Evolutionary conservation across 2,888 invertebrate genomes (phyloP).

Genomic region (Cylindroiulus punctatus): DNA sequence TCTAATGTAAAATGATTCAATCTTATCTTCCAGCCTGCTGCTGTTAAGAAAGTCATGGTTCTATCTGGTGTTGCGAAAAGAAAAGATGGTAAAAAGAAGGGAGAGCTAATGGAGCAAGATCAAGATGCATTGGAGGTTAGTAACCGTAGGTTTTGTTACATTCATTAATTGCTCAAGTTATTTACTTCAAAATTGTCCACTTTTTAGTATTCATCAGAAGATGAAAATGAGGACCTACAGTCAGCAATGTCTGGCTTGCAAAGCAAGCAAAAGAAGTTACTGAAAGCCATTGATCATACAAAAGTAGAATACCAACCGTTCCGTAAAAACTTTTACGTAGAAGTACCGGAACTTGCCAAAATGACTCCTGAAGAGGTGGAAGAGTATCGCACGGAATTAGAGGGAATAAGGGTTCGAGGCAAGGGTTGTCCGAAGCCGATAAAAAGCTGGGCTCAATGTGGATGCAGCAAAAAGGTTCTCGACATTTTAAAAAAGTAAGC

Average conservation of each 20-base stretch:
- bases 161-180: not conserved
- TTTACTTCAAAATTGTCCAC: slow-evolving; percentile 48
- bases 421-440: slow-evolving; percentile 96
- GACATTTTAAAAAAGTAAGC: slow-evolving; percentile 86
- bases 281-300: slow-evolving; percentile 91
- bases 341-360: slow-evolving; percentile 92
- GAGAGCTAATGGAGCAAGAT: slow-evolving; percentile 98
- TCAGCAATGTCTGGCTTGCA: slow-evolving; percentile 85
- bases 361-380: slow-evolving; percentile 81
- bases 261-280: slow-evolving; percentile 89
- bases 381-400: slow-evolving; percentile 75
- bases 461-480: slow-evolving; percentile 93
- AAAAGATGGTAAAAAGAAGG: slow-evolving; percentile 79
- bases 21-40: not conserved
- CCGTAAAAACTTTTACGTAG: slow-evolving; percentile 96
- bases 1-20: not conserved
- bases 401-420: slow-evolving; percentile 95
- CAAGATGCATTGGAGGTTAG: slow-evolving; percentile 87
- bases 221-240: slow-evolving; percentile 93
- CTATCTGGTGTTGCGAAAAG: slow-evolving; percentile 83
- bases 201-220: slow-evolving; percentile 90
- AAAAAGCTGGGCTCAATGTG: slow-evolving; percentile 97
- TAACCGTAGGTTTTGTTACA: not conserved
- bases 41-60: slow-evolving; percentile 73
- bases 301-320: slow-evolving; percentile 88